Percentiles rank a stretch among this genome's conserved stretches.
These are phyloP conservation scores for Zosterops borbonicus DNA, from an alignment of 2,113 vertebrate genomes.

Conservation along the genomic window DNA sequence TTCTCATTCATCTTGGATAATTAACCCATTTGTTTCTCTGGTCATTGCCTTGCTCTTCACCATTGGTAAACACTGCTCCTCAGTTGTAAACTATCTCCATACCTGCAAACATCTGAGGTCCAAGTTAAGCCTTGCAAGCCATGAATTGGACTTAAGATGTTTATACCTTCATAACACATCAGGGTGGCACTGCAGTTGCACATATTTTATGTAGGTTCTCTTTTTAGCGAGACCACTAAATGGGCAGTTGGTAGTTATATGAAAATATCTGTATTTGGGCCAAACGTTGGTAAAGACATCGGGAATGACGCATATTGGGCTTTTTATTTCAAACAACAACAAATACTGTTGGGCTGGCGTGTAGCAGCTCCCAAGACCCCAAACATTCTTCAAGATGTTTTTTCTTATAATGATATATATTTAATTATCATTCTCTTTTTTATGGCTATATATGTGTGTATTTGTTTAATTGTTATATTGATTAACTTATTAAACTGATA, in stretches of 20 bases:
- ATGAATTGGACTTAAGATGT: not conserved
- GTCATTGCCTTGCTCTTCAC: not conserved
- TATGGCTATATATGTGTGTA: no score
- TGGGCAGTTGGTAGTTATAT: not conserved
- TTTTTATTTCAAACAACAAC: constrained; percentile 19
- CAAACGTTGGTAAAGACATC: not conserved
- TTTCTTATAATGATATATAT: not conserved
- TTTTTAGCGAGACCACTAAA: constrained; percentile 53
- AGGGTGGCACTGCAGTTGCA: not conserved
- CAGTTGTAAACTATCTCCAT: not conserved
- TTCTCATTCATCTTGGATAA: not conserved
- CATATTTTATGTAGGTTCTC: constrained; percentile 8
- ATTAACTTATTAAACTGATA: not conserved
- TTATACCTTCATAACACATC: not conserved
- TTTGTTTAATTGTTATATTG: not conserved
- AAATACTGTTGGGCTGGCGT: not conserved
- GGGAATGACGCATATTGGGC: not conserved
- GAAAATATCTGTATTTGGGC: constrained; percentile 31
- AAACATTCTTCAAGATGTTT: not conserved
- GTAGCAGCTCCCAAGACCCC: not conserved
- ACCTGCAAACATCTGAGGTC: not conserved
- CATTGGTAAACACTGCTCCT: not conserved
- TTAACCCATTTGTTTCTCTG: not conserved
- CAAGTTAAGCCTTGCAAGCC: not conserved
- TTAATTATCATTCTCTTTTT: not conserved